Conservation (phyloP, 35 echinoderm and acorn worm genomes). For the Stichopus chloronotus region DNA sequence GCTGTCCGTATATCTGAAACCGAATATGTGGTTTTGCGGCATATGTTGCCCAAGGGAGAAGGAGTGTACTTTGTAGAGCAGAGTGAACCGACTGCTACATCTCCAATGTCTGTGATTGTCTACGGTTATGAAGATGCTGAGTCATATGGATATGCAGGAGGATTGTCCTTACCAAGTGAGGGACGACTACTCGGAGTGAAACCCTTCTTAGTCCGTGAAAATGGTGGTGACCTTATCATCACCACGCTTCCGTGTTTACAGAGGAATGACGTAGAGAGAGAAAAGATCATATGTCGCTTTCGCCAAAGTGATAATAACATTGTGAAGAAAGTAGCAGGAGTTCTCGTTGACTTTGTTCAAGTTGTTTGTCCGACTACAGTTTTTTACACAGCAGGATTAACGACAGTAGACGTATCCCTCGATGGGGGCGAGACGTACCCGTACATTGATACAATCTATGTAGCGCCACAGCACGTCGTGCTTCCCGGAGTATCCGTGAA, state of each 20-base stretch:
- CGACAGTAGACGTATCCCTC: conserved; percentile 43
- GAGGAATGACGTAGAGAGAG: not conserved
- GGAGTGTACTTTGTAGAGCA: conserved; percentile 74
- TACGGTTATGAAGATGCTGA: conserved; percentile 69
- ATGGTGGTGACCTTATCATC: conserved; percentile 59
- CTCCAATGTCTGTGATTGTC: conserved; percentile 74
- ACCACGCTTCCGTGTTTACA: conserved; percentile 61
- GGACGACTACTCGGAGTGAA: conserved; percentile 47
- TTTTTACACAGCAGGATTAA: conserved; percentile 57
- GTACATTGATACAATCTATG: conserved; percentile 61
- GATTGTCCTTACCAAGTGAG: conserved; percentile 66
- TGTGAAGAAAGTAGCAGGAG: not conserved
- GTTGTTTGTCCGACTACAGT: conserved; percentile 54
- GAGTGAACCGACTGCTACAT: not conserved
- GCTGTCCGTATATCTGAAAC: not conserved
- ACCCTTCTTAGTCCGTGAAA: conserved; percentile 59
- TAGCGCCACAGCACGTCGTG: conserved; percentile 59
- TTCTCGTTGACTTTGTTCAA: conserved; percentile 32
- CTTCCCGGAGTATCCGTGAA: conserved; percentile 26
- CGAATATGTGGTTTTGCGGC: not conserved
- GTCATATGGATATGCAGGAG: conserved; percentile 75
- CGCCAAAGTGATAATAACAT: conserved; percentile 4
- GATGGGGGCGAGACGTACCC: conserved; percentile 60
- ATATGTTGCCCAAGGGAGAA: conserved; percentile 37
- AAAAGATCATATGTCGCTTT: conserved; percentile 50